Evolutionary conservation across 2,888 invertebrate genomes (phyloP).

Genomic region (Apamea crenata): DNA sequence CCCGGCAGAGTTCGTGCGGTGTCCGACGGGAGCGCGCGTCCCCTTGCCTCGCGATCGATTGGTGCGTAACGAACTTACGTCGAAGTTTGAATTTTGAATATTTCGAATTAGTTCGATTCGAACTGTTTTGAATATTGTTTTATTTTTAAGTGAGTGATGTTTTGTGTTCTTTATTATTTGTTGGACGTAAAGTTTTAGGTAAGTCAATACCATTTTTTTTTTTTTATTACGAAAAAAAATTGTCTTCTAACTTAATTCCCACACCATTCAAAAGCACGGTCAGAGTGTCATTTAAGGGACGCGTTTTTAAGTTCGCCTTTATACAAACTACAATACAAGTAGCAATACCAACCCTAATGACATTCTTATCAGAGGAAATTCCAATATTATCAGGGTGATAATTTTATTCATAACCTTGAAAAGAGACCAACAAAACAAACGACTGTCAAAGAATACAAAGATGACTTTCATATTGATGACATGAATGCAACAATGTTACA

Average conservation of each 20-base stretch:
- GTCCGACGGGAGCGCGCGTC: constrained; percentile 80
- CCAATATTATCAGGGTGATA: constrained; percentile 45
- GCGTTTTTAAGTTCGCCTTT: background rate
- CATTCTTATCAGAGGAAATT: constrained; percentile 51
- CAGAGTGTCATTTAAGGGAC: background rate
- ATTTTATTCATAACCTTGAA: constrained; percentile 44
- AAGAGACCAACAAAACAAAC: constrained; percentile 10
- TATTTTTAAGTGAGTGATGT: constrained; percentile 64
- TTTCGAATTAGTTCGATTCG: constrained; percentile 31
- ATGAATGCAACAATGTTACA: constrained; percentile 16
- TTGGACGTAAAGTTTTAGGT: constrained; percentile 70
- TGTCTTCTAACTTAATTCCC: background rate
- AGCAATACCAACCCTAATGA: constrained; percentile 14
- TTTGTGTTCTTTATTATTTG: constrained; percentile 58
- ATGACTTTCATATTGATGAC: constrained; percentile 18
- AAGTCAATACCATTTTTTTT: constrained; percentile 37
- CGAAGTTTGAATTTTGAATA: constrained; percentile 66
- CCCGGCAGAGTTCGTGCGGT: constrained; percentile 80
- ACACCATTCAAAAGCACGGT: background rate
- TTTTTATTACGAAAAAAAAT: background rate
- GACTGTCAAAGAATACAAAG: constrained; percentile 32
- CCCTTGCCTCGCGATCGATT: constrained; percentile 65
- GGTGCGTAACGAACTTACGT: constrained; percentile 70
- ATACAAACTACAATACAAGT: background rate
- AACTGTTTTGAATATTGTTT: constrained; percentile 34